Evolutionary conservation across 2,888 invertebrate genomes (phyloP), one percentile per base, ranked within the genome.

Genomic region (Cheilosia vernalis): DNA sequence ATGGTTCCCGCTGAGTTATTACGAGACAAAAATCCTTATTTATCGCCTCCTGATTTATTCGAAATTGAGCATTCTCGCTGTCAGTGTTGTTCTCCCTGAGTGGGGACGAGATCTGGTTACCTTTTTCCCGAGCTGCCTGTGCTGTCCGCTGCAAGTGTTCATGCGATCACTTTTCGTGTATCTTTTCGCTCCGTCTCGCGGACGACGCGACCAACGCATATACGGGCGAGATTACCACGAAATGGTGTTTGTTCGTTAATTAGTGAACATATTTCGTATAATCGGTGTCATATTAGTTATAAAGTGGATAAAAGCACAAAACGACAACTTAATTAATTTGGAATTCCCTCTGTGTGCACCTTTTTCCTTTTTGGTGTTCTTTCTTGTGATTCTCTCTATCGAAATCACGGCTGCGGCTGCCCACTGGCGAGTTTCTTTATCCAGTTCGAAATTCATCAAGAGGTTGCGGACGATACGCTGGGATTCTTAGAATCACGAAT

Each of bases 221-320:
- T n/a, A n/a, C n/a, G 63, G 55, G 47, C 58, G 63, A 73, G 85
- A 85, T 81, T 82, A 82, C 86, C 78, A 79, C 87, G 87, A 88
- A 88, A 88, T 87, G 89, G 90, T 90, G 90, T 91, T 90, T 90
- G 90, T 89, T 89, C 91, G 91, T 91, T 91, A 91, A 91, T 91
- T 91, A 91, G 91, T 89, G 90, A 91, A 91, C 91, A 91, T 91
- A 91, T 91, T 90, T 91, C 91, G 91, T 90, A 91, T 91, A 91
- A 91, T 91, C 91, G 91, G 90, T 91, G 91, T 91, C 91, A 90
- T 91, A 91, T 91, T 91, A 91, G 91, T 91, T 91, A 91, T 91
- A 91, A 91, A 91, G 91, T 90, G 90, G 90, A 90, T 90, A 90
- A 90, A 90, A 90, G 90, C 90, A 89, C 89, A 90, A 90, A 91